These are phyloP conservation scores for Atherix ibis DNA, from an alignment of 2,888 invertebrate species.

Conservation along the genomic window DNA sequence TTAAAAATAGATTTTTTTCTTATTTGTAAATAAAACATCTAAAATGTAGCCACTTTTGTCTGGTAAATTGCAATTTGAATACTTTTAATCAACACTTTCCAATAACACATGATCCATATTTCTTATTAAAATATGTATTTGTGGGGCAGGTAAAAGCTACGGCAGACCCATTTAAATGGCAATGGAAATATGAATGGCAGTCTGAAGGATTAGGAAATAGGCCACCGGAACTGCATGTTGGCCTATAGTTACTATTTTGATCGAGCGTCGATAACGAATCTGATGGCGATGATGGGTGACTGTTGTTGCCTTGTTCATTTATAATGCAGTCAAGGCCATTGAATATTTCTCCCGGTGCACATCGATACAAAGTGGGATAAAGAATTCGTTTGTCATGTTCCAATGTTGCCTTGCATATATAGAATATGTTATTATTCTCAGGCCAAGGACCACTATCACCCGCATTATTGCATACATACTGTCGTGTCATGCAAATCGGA, in stretches of 20 bases:
- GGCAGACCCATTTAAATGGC: conserved; percentile 19
- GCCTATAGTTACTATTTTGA: conserved; percentile 10
- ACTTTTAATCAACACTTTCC: conserved; percentile 22
- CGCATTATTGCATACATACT: conserved; percentile 22
- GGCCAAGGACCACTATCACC: conserved; percentile 29
- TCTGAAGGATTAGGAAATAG: conserved; percentile 19
- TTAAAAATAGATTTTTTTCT: too few relatives aligned
- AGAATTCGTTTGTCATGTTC: conserved; percentile 21
- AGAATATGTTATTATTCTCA: conserved; percentile 27
- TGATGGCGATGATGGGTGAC: conserved; percentile 1
- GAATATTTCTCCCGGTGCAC: conserved; percentile 26
- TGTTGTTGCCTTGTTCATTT: neutral
- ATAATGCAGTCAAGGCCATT: conserved; percentile 18
- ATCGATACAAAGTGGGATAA: conserved; percentile 29
- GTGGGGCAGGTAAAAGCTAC: conserved; percentile 21
- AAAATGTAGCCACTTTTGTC: too few relatives aligned
- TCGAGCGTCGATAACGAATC: neutral
- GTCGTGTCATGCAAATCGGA: conserved; percentile 19
- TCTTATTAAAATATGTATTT: conserved; percentile 21
- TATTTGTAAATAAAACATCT: too few relatives aligned
- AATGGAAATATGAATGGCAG: conserved; percentile 26
- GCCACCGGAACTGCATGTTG: conserved; percentile 14
- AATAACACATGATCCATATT: conserved; percentile 19
- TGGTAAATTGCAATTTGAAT: too few relatives aligned
- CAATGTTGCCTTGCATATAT: conserved; percentile 28